Base-by-base conservation (phyloP, 2,113 vertebrate species). In the Columba livia region DNA sequence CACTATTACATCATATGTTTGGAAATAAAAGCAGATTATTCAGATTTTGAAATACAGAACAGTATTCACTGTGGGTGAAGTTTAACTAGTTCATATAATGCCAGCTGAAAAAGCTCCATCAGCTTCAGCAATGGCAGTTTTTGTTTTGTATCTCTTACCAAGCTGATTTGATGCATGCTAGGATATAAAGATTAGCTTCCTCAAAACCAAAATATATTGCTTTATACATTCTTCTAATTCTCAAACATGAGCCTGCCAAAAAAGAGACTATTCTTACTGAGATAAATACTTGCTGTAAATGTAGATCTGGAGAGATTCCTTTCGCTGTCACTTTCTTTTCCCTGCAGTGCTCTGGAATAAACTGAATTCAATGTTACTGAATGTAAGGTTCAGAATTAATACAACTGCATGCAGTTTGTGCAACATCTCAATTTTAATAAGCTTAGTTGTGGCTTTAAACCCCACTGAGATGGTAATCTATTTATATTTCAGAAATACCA, bases 401-500 rank as follows among this genome's bases (percentile, higher is more conserved):
- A 64, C 36, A 58, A 81, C 31, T 74, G 65, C 82, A 73, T 42
- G 31, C 6, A 12, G 34, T 84, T 83, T 94, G 23, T 89, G 24
- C 56, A 78, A 20, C 79, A 60, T 65, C 42, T 85, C 62, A n/a
- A 36, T 93, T 90, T 90, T 94, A 93, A 60, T 95, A 85, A 87
- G 53, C 54, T 84, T 70, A 86, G 42, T 65, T 88, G 51, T 50
- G 61, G 51, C 90, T 79, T 81, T 94, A 78, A 85, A 90, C n/a
- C 38, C 54, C 51, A 71, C 78, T 50, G 47, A 88, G 78, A 47
- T 75, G 32, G 13, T 90, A 80, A 85, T 83, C 90, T 90, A 31
- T 92, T 93, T 95, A 36, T 95, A 82, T 88, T 86, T 89, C 75
- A 65, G 70, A 71, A 80, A 31, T 51, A 75, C 31, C 61, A 91